phyloP scores from a whole-genome alignment of 2,888 invertebrate species.

The Heterodera filipjevi region DNA sequence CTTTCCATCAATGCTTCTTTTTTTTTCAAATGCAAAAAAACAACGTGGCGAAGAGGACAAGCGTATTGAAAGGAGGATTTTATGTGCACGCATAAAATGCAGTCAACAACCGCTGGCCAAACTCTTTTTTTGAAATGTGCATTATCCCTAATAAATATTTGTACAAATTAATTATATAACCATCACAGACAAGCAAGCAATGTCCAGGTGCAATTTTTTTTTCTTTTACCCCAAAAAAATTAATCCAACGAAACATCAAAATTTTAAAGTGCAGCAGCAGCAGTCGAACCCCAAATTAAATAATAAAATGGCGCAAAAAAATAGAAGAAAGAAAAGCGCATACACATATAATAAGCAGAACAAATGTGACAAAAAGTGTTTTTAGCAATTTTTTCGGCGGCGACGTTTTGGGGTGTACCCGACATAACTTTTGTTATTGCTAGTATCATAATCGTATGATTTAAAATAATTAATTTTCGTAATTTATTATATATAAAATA shows the following conservation, averaged over 20 bases:
- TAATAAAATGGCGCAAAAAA: too few relatives aligned
- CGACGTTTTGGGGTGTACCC: too few relatives aligned
- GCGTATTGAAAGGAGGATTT: not conserved
- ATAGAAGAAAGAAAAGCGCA: too few relatives aligned
- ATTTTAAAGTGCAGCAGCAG: not conserved
- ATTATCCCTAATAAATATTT: not conserved
- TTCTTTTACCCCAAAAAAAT: not conserved
- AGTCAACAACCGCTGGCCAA: slow-evolving; percentile 1
- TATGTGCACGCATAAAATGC: not conserved
- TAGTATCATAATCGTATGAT: too few relatives aligned
- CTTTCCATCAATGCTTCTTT: slow-evolving; percentile 47
- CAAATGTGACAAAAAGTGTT: too few relatives aligned
- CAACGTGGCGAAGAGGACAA: not conserved
- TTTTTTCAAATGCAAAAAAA: slow-evolving; percentile 19
- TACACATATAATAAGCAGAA: too few relatives aligned
- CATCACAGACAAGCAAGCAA: not conserved
- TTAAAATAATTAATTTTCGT: too few relatives aligned
- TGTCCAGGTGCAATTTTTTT: not conserved
- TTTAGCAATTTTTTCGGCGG: too few relatives aligned
- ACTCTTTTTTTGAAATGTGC: slow-evolving; percentile 22
- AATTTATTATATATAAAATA: too few relatives aligned
- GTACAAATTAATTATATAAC: not conserved
- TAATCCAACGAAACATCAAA: not conserved
- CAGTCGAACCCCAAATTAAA: not conserved
- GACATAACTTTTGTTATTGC: too few relatives aligned